Conservation (phyloP, 2,888 invertebrate genomes). For the Odontocolon sp. region DNA sequence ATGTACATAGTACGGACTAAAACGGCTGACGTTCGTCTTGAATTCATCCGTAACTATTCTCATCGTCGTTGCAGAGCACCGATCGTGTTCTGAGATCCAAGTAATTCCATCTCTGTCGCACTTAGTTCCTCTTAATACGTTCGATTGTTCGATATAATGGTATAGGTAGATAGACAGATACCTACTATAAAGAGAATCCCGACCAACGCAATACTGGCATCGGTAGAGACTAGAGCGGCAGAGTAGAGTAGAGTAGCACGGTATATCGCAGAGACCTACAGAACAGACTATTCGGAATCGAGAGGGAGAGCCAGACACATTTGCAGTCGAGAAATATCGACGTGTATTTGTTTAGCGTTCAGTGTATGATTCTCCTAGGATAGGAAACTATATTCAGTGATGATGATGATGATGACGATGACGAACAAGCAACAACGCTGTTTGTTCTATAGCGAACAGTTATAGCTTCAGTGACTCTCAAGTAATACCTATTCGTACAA, state of each 20-base stretch:
- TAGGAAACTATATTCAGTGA: no score
- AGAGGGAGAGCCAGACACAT: neutral
- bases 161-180: neutral
- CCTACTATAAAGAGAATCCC: conserved; percentile 2
- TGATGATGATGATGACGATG: neutral
- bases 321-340: conserved; percentile 8
- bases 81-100: neutral
- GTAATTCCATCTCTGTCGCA: neutral
- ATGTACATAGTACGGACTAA: neutral
- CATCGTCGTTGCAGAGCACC: neutral
- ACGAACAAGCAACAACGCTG: neutral
- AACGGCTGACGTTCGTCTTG: conserved; percentile 7
- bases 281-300: neutral
- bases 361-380: neutral
- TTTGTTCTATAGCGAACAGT: neutral
- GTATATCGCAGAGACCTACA: conserved; percentile 5
- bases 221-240: neutral
- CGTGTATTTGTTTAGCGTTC: neutral
- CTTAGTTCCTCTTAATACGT: conserved; percentile 9
- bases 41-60: conserved; percentile 25
- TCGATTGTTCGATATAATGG: conserved; percentile 35
- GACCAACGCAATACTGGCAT: conserved; percentile 8
- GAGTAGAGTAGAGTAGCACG: neutral
- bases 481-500: conserved; percentile 13
- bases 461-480: neutral